These are phyloP conservation scores for Drosophila koepferae DNA, from an alignment of 2,888 invertebrate genomes.

Conservation along the genomic window DNA sequence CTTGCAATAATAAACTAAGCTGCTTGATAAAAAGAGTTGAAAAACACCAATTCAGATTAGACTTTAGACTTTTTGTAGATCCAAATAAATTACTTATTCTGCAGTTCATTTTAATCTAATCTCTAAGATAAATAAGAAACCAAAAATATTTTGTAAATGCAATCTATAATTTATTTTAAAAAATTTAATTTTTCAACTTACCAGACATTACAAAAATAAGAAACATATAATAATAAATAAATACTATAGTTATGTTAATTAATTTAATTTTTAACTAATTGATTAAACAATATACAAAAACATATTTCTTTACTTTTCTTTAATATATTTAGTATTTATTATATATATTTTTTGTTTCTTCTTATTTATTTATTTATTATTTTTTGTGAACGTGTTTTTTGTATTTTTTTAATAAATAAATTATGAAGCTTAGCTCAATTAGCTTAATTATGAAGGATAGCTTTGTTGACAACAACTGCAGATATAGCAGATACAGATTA, in stretches of 20 bases:
- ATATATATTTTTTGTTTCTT: neutral
- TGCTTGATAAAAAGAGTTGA: neutral
- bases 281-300: neutral
- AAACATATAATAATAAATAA: too few species aligned
- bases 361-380: neutral
- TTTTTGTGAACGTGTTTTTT: neutral
- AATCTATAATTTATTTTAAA: neutral
- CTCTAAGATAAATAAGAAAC: too few species aligned
- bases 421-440: conserved; percentile 3
- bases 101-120: too few species aligned
- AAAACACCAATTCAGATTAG: neutral
- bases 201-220: too few species aligned
- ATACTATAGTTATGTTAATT: neutral
- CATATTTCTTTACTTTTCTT: neutral
- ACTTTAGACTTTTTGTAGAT: too few species aligned
- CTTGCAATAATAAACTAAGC: neutral
- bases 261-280: neutral
- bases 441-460: conserved; percentile 1
- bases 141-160: neutral
- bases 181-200: neutral
- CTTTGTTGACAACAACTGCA: neutral
- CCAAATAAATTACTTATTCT: too few species aligned
- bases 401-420: neutral
- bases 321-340: neutral
- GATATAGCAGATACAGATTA: neutral